phyloP scores from a whole-genome alignment of 2,888 invertebrate genomes.

The Teinopalpus imperialis region DNA sequence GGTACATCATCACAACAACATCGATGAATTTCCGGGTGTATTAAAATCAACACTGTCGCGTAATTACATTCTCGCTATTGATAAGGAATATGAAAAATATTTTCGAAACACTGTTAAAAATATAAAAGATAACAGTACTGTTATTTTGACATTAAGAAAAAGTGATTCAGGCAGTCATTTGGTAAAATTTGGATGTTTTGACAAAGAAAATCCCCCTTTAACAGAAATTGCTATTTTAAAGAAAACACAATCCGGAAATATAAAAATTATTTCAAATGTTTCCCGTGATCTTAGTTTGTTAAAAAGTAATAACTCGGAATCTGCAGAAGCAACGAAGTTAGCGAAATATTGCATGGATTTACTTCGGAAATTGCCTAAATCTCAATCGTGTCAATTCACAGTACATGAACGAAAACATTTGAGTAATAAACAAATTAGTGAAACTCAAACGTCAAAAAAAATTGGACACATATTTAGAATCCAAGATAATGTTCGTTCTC shows the following conservation, averaged over 20 bases:
- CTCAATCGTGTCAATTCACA: background rate
- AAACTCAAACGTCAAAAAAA: conserved; percentile 31
- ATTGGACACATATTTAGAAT: conserved; percentile 21
- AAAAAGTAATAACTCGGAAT: background rate
- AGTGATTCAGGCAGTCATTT: conserved; percentile 46
- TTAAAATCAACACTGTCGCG: conserved; percentile 48
- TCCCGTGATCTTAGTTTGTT: background rate
- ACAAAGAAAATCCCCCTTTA: background rate
- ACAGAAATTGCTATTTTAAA: conserved; percentile 44
- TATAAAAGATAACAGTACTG: conserved; percentile 35
- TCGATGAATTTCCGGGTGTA: conserved; percentile 39
- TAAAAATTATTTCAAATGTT: conserved; percentile 41
- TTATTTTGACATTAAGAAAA: conserved; percentile 40
- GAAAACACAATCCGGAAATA: conserved; percentile 47
- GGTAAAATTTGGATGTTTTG: conserved; percentile 41
- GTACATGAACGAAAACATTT: background rate
- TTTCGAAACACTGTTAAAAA: conserved; percentile 40
- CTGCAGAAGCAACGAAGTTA: conserved; percentile 4
- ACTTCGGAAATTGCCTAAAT: conserved; percentile 25
- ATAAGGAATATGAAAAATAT: conserved; percentile 59
- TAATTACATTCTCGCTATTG: conserved; percentile 51
- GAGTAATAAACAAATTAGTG: background rate
- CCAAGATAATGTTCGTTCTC: conserved; percentile 34
- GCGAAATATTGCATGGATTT: conserved; percentile 15
- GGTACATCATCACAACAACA: conserved; percentile 1